phyloP scores from a whole-genome alignment of 2,113 vertebrate species.

The Saguinus imperator region DNA sequence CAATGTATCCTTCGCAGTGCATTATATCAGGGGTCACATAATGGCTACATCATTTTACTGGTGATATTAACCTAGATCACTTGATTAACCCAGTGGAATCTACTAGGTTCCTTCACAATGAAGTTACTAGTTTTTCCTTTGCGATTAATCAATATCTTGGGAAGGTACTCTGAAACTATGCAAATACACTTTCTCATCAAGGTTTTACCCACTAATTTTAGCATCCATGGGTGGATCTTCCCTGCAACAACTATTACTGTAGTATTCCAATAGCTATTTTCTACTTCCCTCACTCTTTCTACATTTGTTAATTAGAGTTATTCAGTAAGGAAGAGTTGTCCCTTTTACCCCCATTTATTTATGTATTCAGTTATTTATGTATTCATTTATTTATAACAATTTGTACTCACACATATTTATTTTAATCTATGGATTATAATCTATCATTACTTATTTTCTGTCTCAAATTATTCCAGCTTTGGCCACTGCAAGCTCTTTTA shows the following conservation, averaged over 20 bases:
- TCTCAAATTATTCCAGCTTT: background rate
- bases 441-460: background rate
- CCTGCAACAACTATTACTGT: background rate
- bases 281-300: background rate
- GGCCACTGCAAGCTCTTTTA: background rate
- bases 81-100: background rate
- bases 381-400: background rate
- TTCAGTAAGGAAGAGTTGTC: background rate
- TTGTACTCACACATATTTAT: background rate
- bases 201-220: background rate
- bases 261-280: background rate
- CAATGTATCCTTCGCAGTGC: background rate
- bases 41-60: background rate
- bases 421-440: background rate
- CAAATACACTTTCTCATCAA: background rate
- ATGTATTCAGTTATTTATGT: background rate
- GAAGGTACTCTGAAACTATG: background rate
- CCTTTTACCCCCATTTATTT: background rate
- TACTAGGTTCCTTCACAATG: background rate
- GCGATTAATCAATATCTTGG: background rate
- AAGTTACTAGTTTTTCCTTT: background rate
- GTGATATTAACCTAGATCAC: background rate
- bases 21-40: background rate
- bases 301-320: slow-evolving; percentile 4
- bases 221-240: background rate